phyloP scores from a whole-genome alignment of 2,888 invertebrate species.

The Rhogogaster chlorosoma region DNA sequence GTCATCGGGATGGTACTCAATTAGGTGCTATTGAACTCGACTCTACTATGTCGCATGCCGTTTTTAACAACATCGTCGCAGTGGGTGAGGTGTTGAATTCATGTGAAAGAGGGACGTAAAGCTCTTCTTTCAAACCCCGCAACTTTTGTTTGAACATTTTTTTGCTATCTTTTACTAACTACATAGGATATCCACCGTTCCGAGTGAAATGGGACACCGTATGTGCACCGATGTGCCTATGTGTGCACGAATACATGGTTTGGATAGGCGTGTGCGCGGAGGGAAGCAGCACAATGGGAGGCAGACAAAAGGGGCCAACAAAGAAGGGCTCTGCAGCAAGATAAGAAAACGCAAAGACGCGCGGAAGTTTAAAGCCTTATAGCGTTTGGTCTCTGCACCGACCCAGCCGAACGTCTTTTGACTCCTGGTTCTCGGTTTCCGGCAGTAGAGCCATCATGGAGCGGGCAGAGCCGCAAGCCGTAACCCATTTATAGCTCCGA shows the following conservation, averaged over 20 bases:
- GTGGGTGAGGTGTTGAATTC: neutral
- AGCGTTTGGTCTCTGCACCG: conserved; percentile 31
- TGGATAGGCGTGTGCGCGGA: conserved; percentile 56
- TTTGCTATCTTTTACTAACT: neutral
- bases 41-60: neutral
- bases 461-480: neutral
- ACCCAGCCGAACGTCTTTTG: neutral
- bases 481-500: conserved; percentile 41
- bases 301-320: conserved; percentile 63
- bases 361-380: conserved; percentile 41
- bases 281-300: conserved; percentile 59
- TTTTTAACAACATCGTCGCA: too few species aligned
- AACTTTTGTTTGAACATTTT: neutral
- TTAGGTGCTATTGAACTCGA: neutral
- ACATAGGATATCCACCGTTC: neutral
- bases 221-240: conserved; percentile 2
- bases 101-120: neutral
- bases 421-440: conserved; percentile 5
- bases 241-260: conserved; percentile 54
- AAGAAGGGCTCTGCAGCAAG: conserved; percentile 58
- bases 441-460: neutral
- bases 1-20: neutral
- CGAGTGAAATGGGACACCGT: conserved; percentile 12
- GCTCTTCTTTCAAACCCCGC: neutral
- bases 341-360: conserved; percentile 43